These are phyloP conservation scores for Diabrotica virgifera DNA, from an alignment of 1,140 invertebrate species.

Conservation along the genomic window DNA sequence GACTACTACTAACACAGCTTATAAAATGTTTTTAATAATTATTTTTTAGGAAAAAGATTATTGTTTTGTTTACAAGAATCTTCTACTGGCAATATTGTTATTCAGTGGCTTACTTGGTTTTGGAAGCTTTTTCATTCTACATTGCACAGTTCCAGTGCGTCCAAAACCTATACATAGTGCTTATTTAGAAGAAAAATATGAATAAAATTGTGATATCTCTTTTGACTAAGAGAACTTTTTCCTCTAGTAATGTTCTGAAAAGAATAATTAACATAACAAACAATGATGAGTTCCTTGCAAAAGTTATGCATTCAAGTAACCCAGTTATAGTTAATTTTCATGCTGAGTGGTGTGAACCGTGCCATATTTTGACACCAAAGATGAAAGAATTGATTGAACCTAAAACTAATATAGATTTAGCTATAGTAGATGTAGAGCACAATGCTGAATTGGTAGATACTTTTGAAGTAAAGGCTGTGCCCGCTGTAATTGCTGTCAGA, in stretches of 20 bases:
- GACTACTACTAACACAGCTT: neutral
- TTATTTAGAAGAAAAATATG: slow-evolving; percentile 28
- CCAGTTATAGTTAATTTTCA: slow-evolving; percentile 86
- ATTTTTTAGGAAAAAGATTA: slow-evolving; percentile 57
- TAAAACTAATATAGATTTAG: slow-evolving; percentile 77
- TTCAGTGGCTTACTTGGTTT: slow-evolving; percentile 51
- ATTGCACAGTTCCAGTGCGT: slow-evolving; percentile 51
- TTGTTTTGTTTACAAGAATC: slow-evolving; percentile 55
- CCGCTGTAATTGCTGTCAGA: slow-evolving; percentile 83
- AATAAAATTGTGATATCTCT: slow-evolving; percentile 23
- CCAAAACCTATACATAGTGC: slow-evolving; percentile 42
- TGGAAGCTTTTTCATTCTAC: slow-evolving; percentile 52
- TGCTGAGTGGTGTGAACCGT: slow-evolving; percentile 93
- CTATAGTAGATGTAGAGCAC: slow-evolving; percentile 89
- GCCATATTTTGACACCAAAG: slow-evolving; percentile 89
- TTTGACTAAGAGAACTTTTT: slow-evolving; percentile 25
- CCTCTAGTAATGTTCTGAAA: slow-evolving; percentile 38
- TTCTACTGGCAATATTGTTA: slow-evolving; percentile 50
- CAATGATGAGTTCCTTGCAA: slow-evolving; percentile 57
- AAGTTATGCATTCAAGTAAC: slow-evolving; percentile 77
- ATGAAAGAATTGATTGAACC: slow-evolving; percentile 78
- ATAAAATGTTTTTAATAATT: slow-evolving; percentile 12
- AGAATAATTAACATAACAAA: slow-evolving; percentile 56
- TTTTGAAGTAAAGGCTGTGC: slow-evolving; percentile 86
- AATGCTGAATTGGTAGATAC: slow-evolving; percentile 79